Percentiles rank a stretch among this genome's conserved stretches.
Evolutionary conservation across 1,140 invertebrate species (phyloP).

Genomic region (Ceratosolen solmsi): DNA sequence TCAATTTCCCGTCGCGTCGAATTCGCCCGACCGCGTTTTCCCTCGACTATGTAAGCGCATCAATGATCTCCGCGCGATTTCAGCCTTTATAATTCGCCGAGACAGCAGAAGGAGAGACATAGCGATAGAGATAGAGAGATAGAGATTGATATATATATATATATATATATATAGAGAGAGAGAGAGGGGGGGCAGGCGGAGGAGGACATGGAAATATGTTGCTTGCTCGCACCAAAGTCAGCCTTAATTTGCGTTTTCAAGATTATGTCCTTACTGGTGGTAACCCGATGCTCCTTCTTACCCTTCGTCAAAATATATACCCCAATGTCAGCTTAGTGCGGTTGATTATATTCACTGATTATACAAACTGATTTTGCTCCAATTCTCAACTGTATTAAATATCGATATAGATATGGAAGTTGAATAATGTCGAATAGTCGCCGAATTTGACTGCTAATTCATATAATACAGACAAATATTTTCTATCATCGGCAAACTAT

Average conservation of each 20-base stretch:
- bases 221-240: neutral
- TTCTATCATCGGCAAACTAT: no score
- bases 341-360: neutral
- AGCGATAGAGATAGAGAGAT: neutral
- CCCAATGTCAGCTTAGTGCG: neutral
- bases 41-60: neutral
- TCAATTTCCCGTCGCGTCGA: slow-evolving; percentile 62
- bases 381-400: neutral
- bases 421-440: neutral
- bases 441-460: no score
- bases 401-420: neutral
- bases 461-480: neutral
- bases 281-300: neutral
- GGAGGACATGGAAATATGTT: neutral
- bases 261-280: neutral
- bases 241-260: neutral
- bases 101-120: neutral
- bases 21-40: slow-evolving; percentile 51
- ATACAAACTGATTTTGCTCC: neutral
- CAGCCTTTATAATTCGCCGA: neutral
- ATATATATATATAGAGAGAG: neutral
- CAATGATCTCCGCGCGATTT: neutral
- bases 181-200: neutral
- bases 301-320: neutral
- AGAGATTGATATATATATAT: no score